Conservation (phyloP, 2,113 vertebrate genomes). For the Archocentrus centrarchus region DNA sequence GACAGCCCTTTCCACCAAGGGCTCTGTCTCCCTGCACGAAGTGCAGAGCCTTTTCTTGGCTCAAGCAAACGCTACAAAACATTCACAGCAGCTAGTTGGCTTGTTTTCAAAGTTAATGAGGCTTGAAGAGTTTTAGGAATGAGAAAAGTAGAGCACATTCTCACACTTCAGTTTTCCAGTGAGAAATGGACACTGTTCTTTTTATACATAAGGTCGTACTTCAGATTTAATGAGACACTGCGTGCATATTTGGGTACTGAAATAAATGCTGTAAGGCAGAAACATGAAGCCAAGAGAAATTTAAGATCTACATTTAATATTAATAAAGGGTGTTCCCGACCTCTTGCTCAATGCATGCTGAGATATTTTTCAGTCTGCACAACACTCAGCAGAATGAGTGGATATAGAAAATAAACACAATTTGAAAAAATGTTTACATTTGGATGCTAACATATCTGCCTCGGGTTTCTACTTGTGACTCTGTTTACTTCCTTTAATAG, state of each 20-base stretch:
- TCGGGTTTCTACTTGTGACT: too few relatives aligned
- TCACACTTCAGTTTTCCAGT: conserved; percentile 37
- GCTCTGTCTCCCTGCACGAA: conserved; percentile 30
- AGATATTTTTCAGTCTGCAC: conserved; percentile 16
- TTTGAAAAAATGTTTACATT: background rate
- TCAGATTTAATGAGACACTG: conserved; percentile 52
- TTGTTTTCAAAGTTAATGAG: conserved; percentile 70
- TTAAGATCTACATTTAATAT: conserved; percentile 58
- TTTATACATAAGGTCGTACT: conserved; percentile 45
- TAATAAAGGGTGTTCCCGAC: conserved; percentile 43
- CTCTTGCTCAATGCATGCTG: conserved; percentile 18
- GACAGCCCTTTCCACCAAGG: conserved; percentile 38
- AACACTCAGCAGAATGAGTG: background rate
- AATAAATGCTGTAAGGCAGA: conserved; percentile 49
- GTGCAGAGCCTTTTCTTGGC: conserved; percentile 48
- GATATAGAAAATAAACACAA: background rate
- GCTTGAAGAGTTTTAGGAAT: conserved; percentile 66
- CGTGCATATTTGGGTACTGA: conserved; percentile 29
- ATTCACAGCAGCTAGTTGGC: conserved; percentile 63
- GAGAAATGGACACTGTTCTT: conserved; percentile 45
- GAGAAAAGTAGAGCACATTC: conserved; percentile 59
- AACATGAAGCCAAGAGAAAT: conserved; percentile 43
- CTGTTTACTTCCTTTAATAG: too few relatives aligned
- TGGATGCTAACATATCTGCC: background rate
- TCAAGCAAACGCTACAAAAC: conserved; percentile 48